Conservation (phyloP, 2,113 vertebrate genomes). For the Calyptomena viridis region DNA sequence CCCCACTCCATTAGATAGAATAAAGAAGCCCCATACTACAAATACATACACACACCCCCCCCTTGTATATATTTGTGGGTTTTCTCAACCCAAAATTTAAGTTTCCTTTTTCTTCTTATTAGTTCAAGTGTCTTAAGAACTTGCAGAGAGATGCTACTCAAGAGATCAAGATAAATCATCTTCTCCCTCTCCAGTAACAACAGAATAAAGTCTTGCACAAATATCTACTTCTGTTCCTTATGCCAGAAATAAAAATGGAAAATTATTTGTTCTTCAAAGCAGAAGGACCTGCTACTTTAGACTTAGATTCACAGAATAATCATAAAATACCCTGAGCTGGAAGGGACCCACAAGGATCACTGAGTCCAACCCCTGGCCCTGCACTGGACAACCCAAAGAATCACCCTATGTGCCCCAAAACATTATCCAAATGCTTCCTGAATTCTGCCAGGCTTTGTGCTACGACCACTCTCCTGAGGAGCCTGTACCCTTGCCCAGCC, state of each 20-base stretch:
- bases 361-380: not conserved
- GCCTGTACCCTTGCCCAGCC: not conserved
- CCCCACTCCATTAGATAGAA: rapidly evolving
- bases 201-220: not conserved
- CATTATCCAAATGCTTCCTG: not conserved
- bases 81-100: not conserved
- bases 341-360: not conserved
- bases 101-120: not conserved
- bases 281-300: not conserved
- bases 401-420: rapidly evolving
- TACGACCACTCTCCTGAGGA: not conserved
- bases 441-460: not conserved
- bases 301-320: not conserved
- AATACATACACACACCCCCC: not conserved
- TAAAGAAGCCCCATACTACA: not conserved
- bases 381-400: not conserved
- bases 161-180: not conserved
- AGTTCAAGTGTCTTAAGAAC: not conserved
- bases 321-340: not conserved
- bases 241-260: not conserved
- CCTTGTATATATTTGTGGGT: not conserved
- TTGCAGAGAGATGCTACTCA: not conserved
- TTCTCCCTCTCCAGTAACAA: not conserved
- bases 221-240: not conserved
- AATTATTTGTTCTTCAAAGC: not conserved